Evolutionary conservation across 1,140 invertebrate species (phyloP), one percentile per base, ranked within the genome.

Genomic region (Drosophila seguyi): DNA sequence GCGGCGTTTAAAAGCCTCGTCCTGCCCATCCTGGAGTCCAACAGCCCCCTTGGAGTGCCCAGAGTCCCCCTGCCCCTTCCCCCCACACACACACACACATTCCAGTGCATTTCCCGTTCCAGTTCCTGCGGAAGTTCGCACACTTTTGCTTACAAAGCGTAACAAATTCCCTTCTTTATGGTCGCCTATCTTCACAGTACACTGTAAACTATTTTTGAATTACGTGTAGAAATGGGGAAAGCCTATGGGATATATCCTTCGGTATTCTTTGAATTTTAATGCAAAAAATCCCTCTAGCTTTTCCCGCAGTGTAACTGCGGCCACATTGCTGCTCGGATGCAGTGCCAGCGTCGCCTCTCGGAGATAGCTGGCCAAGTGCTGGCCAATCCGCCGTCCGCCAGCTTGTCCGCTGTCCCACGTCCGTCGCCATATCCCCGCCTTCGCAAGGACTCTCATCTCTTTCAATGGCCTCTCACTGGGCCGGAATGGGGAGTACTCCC

Each of bases 401-500:
- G 38, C 7, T n/a, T n/a, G n/a, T n/a, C n/a, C n/a, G n/a, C n/a
- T n/a, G n/a, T n/a, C n/a, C n/a, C 11, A 14, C 44, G 44, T 16
- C 48, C 48, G 13, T 52, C 29, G 29, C 50, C 27, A 50, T 50
- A 50, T 34, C 14, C 29, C 71, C 58, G 11, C 48, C 25, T 42
- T 36, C 10, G 14, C 50, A 53, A 50, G 60, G 56, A 50, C 44
- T 44, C 42, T 61, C 52, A 55, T 55, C 52, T 58, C 31, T 65
- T 69, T 87, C 66, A 87, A 79, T 87, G 67, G 83, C 66, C 61
- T 87, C 79, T 79, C 79, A 83, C 61, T 74, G 57, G 75, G 67
- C 58, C 52, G 68, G 77, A 22, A 41, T 11, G 41, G 8, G 50
- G 20, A 25, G 14, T n/a, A 27, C 45, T 38, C 52, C 52, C 52